Evolutionary conservation across 2,797 vertebrate species (phyloP).

Genomic region (Clangula hyemalis): DNA sequence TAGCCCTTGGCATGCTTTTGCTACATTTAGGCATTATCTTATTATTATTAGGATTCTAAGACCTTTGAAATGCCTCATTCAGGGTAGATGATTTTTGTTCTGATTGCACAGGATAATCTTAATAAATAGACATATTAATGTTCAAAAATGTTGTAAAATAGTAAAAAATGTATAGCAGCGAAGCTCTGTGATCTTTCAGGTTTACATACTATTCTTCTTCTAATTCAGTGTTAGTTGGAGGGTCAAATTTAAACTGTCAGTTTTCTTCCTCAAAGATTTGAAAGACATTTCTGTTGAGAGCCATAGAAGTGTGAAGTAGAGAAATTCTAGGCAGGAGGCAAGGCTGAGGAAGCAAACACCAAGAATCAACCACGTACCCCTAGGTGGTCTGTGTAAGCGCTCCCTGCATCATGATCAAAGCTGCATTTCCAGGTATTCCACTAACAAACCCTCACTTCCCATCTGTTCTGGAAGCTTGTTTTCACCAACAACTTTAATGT

Average conservation of each 20-base stretch:
- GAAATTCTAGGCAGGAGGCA: neutral
- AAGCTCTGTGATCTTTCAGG: neutral
- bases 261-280: neutral
- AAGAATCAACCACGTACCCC: neutral
- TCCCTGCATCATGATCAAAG: neutral
- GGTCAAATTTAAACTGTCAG: neutral
- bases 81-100: conserved; percentile 45
- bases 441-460: fast-evolving
- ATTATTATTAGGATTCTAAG: neutral
- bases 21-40: neutral
- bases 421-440: neutral
- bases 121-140: conserved; percentile 31
- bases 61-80: conserved; percentile 42
- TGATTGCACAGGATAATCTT: conserved; percentile 40
- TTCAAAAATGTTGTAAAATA: neutral
- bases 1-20: neutral
- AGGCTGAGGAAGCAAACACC: neutral
- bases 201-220: neutral
- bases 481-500: neutral
- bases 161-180: neutral
- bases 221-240: neutral
- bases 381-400: neutral
- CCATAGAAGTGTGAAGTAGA: neutral
- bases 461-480: neutral
- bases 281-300: neutral